Percentiles rank a stretch among this genome's conserved stretches.
phyloP scores from a whole-genome alignment of 1,140 invertebrate species.

The Lordiphosa stackelbergi region DNA sequence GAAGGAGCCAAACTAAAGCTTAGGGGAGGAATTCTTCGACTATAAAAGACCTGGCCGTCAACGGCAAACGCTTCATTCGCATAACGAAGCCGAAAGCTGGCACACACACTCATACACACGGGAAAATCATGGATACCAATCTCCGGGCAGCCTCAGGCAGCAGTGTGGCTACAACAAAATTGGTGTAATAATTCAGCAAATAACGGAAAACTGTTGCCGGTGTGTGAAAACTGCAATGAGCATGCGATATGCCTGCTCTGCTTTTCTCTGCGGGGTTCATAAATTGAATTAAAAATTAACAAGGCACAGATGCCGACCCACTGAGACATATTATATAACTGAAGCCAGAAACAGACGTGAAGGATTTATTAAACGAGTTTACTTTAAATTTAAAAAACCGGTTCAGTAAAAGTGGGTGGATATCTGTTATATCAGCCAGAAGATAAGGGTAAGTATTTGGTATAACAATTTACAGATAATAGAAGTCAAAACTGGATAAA shows the following conservation, averaged over 20 bases:
- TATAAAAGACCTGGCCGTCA: conserved; percentile 50
- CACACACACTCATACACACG: conserved; percentile 18
- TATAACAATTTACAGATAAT: too few species aligned
- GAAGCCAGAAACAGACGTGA: conserved; percentile 8
- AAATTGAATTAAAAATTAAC: conserved; percentile 38
- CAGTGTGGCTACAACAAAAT: conserved; percentile 9
- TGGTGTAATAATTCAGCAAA: conserved; percentile 19
- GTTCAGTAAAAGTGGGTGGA: background rate
- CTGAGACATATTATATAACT: background rate
- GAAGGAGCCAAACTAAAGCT: conserved; percentile 12
- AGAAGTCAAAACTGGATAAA: too few species aligned
- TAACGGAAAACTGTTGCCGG: conserved; percentile 6
- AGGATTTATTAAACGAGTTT: background rate
- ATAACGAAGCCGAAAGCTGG: conserved; percentile 24
- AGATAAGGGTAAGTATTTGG: background rate
- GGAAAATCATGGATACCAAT: conserved; percentile 16
- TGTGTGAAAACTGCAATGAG: conserved; percentile 3
- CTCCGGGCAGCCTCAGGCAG: conserved; percentile 5
- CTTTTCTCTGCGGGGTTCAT: conserved; percentile 3
- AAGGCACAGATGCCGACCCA: conserved; percentile 4
- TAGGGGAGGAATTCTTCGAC: conserved; percentile 4
- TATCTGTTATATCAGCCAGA: background rate
- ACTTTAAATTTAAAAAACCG: background rate
- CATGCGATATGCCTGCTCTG: conserved; percentile 15
- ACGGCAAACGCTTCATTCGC: conserved; percentile 48